Percentiles rank a stretch among this genome's conserved stretches.
phyloP scores from a whole-genome alignment of 2,888 invertebrate genomes.

The Melinaea menophilus region DNA sequence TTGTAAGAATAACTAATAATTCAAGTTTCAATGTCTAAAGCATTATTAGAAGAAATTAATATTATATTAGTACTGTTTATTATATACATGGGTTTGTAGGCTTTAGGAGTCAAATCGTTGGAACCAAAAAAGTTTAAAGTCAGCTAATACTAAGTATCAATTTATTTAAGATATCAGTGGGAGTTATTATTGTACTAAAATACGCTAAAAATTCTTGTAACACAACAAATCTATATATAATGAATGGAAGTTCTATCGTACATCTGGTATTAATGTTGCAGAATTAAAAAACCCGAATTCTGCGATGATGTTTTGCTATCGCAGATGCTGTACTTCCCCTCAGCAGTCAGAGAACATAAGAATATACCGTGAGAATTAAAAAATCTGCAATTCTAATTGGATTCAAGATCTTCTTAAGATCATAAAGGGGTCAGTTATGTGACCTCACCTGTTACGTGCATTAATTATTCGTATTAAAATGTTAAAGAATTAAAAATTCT shows the following conservation, averaged over 20 bases:
- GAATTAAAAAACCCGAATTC: background rate
- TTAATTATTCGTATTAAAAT: conserved; percentile 46
- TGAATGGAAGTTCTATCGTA: too few relatives aligned
- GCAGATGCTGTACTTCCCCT: background rate
- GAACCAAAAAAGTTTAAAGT: too few relatives aligned
- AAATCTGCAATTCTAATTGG: conserved; percentile 58
- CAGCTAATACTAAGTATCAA: too few relatives aligned
- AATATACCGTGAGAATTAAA: conserved; percentile 44
- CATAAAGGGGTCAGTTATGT: conserved; percentile 26
- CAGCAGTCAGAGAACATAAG: background rate
- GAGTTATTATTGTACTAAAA: too few relatives aligned
- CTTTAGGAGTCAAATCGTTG: too few relatives aligned
- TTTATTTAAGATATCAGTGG: too few relatives aligned
- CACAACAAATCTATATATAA: too few relatives aligned
- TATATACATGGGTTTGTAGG: too few relatives aligned
- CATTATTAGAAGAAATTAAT: too few relatives aligned
- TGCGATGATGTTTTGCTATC: background rate
- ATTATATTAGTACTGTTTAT: too few relatives aligned
- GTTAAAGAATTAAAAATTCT: conserved; percentile 40
- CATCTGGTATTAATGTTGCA: background rate
- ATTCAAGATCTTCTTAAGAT: conserved; percentile 40
- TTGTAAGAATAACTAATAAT: background rate
- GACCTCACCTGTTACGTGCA: conserved; percentile 66
- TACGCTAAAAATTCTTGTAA: too few relatives aligned
- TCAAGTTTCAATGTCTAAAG: background rate